Base-by-base conservation (phyloP, 2,888 invertebrate genomes). In the Platycheirus albimanus region DNA sequence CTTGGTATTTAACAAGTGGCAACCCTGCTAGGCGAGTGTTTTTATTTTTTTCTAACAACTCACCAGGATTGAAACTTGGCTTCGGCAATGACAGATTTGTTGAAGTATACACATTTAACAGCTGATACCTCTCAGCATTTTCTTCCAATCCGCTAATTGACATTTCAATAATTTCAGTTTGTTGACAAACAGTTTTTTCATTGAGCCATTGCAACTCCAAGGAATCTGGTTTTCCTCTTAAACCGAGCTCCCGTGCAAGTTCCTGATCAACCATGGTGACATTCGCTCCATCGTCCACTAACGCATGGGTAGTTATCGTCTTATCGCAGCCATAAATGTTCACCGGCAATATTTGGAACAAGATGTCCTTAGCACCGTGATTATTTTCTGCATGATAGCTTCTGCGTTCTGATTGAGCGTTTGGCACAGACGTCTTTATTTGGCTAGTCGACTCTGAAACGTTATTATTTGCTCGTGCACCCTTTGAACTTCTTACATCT, bases 251-350 rank as follows among this genome's bases (percentile, higher is more conserved):
- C 1, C 41, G 15, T 5, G 52, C 52, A 3, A 67, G 19, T 3
- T 52, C 43, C 3, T 36, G 17, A 13, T 66, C 51, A 17, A 66
- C 17, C 66, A 66, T 51, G 2, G 28, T 54, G 3, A 54, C 43
- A 19, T 67, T 67, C n/a, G 54, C 41, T 11, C 70, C 70, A 47
- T 49, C 61, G 33, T 71, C 58, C 11, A 71, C 15, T 24, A 58
- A 61, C 20, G 58, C 70, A 38, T 58, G 45, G 2, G 58, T 71
- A 20, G 17, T 13, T 11, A 47, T n/a, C n/a, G n/a, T n/a, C n/a
- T n/a, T n/a, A n/a, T n/a, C n/a, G n/a, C n/a, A n/a, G n/a, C n/a
- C n/a, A n/a, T n/a, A n/a, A n/a, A n/a, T n/a, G n/a, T n/a, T n/a
- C n/a, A n/a, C n/a, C n/a, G n/a, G n/a, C n/a, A n/a, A n/a, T n/a